These are phyloP conservation scores for Hippocampus kuda DNA, from an alignment of 2,797 vertebrate genomes.

Conservation along the genomic window DNA sequence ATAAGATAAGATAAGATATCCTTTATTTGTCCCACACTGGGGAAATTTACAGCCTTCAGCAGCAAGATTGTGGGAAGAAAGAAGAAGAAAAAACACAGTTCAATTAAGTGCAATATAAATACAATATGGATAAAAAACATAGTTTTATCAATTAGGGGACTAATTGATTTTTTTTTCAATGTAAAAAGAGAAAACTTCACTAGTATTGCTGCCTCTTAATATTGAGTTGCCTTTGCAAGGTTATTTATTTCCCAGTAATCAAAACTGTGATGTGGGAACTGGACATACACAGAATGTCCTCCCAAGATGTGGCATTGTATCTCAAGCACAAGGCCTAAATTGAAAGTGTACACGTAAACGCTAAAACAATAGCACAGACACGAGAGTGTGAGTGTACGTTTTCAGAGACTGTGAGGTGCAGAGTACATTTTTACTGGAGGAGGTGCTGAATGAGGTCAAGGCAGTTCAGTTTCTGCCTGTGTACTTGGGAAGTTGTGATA, in stretches of 20 bases:
- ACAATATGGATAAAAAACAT: no score
- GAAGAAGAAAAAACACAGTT: no score
- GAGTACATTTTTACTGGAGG: not conserved
- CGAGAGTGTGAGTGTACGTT: conserved; percentile 15
- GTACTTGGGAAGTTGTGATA: not conserved
- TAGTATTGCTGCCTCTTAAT: conserved; percentile 11
- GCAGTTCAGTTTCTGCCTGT: not conserved
- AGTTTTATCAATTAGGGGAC: no score
- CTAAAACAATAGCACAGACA: not conserved
- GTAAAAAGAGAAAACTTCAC: not conserved
- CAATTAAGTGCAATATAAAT: no score
- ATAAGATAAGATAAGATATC: no score
- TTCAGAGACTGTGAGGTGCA: not conserved
- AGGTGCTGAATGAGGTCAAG: conserved; percentile 2
- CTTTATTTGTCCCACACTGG: no score
- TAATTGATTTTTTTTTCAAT: not conserved
- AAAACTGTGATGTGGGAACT: conserved; percentile 29
- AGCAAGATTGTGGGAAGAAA: no score
- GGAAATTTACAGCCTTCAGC: no score
- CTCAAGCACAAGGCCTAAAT: not conserved
- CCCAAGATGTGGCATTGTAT: not conserved
- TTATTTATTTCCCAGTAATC: conserved; percentile 25
- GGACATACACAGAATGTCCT: conserved; percentile 9
- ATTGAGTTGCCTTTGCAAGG: conserved; percentile 27
- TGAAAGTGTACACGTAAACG: not conserved